Evolutionary conservation across 2,113 vertebrate genomes (phyloP).

Genomic region (Phaetusa simplex): DNA sequence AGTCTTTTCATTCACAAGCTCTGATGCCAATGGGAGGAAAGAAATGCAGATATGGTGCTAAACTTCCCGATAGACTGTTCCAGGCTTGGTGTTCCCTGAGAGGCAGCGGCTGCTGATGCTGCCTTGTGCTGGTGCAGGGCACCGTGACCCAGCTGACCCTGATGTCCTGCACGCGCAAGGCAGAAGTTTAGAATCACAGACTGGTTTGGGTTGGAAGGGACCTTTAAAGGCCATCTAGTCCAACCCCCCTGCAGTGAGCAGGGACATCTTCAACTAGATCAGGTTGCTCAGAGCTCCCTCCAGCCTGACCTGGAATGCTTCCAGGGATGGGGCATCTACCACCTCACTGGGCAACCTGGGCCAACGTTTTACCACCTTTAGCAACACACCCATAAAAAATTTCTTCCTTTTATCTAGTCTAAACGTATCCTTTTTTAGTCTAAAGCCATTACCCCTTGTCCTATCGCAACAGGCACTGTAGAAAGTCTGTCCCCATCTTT

Average conservation of each 20-base stretch:
- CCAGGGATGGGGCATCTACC: neutral
- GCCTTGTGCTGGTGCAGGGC: neutral
- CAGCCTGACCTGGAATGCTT: neutral
- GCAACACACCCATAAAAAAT: no score
- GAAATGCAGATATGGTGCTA: neutral
- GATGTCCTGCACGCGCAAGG: neutral
- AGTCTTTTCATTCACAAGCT: neutral
- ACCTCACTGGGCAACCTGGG: neutral
- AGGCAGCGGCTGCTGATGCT: neutral
- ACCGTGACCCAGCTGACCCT: neutral
- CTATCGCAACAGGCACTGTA: neutral
- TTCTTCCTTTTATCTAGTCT: neutral
- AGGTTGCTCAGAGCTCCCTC: neutral
- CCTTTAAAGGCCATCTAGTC: neutral
- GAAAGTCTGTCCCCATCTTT: neutral
- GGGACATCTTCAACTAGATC: neutral
- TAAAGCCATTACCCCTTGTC: neutral
- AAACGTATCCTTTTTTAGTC: neutral
- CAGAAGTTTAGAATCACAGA: neutral
- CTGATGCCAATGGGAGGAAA: neutral
- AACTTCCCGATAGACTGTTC: neutral
- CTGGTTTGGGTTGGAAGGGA: neutral
- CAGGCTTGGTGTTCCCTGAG: neutral
- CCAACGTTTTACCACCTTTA: neutral
- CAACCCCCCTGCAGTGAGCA: neutral